Percentiles rank a stretch among this genome's conserved stretches.
phyloP scores from a whole-genome alignment of 2,888 invertebrate species.

The Hipparchia semele region DNA sequence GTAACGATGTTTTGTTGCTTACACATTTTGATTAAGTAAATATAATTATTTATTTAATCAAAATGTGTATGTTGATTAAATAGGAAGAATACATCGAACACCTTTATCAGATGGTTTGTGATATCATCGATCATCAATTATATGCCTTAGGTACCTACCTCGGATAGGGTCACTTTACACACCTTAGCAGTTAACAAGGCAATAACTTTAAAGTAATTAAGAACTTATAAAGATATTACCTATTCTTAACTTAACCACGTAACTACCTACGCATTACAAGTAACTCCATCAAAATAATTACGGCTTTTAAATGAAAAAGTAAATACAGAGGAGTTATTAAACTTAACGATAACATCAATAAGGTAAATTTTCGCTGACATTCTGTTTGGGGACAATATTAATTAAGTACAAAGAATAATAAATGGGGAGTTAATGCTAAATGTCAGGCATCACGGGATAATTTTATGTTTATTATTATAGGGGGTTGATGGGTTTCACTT shows the following conservation, averaged over 20 bases:
- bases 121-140: no score
- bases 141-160: background rate
- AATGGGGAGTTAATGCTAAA: constrained; percentile 9
- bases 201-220: constrained; percentile 11
- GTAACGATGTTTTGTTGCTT: no score
- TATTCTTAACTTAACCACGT: background rate
- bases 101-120: no score
- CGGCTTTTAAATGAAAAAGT: constrained; percentile 9
- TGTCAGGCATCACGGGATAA: constrained; percentile 9
- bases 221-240: constrained; percentile 7
- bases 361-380: constrained; percentile 33
- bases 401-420: constrained; percentile 15
- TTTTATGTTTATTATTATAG: constrained; percentile 8
- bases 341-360: constrained; percentile 26
- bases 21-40: no score
- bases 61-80: no score
- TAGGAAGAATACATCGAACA: no score
- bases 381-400: constrained; percentile 18
- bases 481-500: background rate
- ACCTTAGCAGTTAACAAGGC: constrained; percentile 8
- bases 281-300: constrained; percentile 14
- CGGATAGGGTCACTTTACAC: background rate
- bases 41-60: no score
- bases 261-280: background rate
- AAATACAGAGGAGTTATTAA: constrained; percentile 8